Conservation (phyloP, 2,113 vertebrate species). For the Pseudolaguvia tuberculata region DNA sequence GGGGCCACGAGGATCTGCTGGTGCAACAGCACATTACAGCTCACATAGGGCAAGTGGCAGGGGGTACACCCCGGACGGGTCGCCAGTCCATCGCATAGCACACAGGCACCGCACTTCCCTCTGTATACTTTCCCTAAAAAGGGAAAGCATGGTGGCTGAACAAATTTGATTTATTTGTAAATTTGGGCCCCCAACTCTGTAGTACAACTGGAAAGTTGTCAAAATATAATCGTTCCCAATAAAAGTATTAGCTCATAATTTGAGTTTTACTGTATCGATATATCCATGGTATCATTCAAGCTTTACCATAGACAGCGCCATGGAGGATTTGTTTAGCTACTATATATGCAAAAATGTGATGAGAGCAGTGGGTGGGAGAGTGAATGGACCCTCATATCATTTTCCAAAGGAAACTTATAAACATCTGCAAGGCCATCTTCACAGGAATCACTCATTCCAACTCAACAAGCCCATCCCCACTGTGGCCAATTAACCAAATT, state of each 20-base stretch:
- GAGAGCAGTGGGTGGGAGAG: slow-evolving; percentile 34
- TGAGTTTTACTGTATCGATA: background rate
- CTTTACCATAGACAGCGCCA: background rate
- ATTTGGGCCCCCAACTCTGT: background rate
- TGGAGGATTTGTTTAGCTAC: slow-evolving; percentile 26
- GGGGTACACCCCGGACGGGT: no score
- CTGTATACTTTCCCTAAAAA: background rate
- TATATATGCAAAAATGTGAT: slow-evolving; percentile 4
- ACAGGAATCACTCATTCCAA: slow-evolving; percentile 55
- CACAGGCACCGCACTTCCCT: no score
- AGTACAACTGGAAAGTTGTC: background rate
- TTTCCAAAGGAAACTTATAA: slow-evolving; percentile 51
- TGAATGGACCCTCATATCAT: slow-evolving; percentile 38
- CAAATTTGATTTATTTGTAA: slow-evolving; percentile 1
- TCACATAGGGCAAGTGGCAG: no score
- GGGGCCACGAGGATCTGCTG: no score
- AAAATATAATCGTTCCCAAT: background rate
- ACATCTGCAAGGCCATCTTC: slow-evolving; percentile 71
- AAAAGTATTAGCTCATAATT: background rate
- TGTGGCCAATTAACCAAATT: slow-evolving; percentile 94
- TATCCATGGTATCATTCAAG: background rate
- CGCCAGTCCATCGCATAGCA: no score
- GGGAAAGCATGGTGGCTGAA: background rate
- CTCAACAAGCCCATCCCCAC: slow-evolving; percentile 71
- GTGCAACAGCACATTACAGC: no score